Conservation (phyloP, 2,113 vertebrate genomes). For the Meriones unguiculatus region DNA sequence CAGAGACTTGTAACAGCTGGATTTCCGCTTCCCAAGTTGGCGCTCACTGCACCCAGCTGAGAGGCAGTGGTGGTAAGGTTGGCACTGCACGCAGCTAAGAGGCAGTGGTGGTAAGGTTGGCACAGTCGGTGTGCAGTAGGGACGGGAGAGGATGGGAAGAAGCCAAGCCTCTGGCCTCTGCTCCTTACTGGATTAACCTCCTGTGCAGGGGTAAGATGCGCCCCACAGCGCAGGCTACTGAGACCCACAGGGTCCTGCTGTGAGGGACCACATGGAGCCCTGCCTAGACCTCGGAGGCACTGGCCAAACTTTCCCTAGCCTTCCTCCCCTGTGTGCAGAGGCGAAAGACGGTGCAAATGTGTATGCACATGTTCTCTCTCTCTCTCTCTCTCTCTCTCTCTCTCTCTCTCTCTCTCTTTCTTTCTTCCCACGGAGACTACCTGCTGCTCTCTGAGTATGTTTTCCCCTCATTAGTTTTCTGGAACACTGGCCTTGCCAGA, state of each 20-base stretch:
- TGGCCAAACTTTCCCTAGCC: no score
- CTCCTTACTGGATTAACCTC: neutral
- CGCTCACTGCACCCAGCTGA: neutral
- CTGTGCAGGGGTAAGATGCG: neutral
- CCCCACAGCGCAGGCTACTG: neutral
- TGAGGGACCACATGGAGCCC: neutral
- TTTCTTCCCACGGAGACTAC: neutral
- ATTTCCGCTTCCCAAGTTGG: neutral
- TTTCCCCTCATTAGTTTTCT: neutral
- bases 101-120: neutral
- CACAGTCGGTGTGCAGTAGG: neutral
- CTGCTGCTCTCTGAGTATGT: neutral
- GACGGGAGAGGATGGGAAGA: neutral
- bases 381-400: no score
- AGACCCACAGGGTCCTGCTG: neutral
- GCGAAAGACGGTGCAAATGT: neutral
- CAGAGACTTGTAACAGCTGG: neutral
- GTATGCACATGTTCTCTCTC: neutral
- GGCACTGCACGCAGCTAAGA: neutral
- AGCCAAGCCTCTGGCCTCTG: no score
- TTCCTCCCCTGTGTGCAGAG: neutral
- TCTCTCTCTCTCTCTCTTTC: no score
- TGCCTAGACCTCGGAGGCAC: neutral
- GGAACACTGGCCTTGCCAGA: neutral
- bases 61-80: neutral